Evolutionary conservation across 2,888 invertebrate species (phyloP), one percentile per base, ranked within the genome.

Genomic region (Tridacna crocea): DNA sequence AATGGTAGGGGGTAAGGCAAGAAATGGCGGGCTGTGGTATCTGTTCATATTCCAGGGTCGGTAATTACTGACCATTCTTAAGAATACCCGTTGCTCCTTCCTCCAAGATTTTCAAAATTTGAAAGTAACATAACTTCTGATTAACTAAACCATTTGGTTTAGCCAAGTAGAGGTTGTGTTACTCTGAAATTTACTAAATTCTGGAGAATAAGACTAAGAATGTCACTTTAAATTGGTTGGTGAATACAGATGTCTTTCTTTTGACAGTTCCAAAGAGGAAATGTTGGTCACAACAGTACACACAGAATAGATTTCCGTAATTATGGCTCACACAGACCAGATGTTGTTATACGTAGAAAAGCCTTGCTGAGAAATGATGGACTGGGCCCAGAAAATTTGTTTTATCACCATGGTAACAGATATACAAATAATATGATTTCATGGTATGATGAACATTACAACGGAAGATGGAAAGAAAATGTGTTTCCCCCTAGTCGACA

Each of bases 361-460:
- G 91, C 91, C 46, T 82, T 89, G 84, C 78, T 93, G 61, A 84
- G 87, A 65, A 91, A 91, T 87, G 92, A 92, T 70, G 94, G 94
- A 8, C 84, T 93, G 2, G 91, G 90, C 3, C 90, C 90, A 68
- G 91, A 93, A 78, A 81, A 91, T 74, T 78, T 94, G 19, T 92
- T 94, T 82, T 90, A 91, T 84, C 94, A 94, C 85, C 94, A 94
- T 89, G 93, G 93, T n/a, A 88, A 91, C 55, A 82, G 84, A 36
- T 94, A 94, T 79, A 89, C 91, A 26, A 93, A 93, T 85, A 94
- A 93, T 85, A 88, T 91, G 89, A 90, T 94, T 63, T 91, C 94
- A 19, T 92, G 92, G 91, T 94, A 94, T 84, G 94, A 94, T 87
- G 94, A 94, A 78, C 90, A 93, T 72, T 94, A 90, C 87, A 92